Evolutionary conservation across 1,140 invertebrate genomes (phyloP), one percentile per base, ranked within the genome.

Genomic region (Drosophila triauraria): DNA sequence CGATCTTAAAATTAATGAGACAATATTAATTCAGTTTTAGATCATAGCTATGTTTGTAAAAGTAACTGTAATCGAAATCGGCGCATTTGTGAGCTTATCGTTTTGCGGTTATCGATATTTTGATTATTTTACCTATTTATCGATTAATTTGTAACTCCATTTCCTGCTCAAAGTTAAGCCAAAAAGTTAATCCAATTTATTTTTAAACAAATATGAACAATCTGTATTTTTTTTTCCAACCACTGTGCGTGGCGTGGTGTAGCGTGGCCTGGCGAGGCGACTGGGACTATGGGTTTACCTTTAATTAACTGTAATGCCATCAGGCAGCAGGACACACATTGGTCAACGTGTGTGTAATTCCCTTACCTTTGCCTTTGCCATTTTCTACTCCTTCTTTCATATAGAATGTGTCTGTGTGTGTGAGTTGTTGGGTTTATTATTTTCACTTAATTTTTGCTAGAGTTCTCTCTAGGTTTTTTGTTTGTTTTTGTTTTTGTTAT

Each of bases 371-470:
- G 3, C 17, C 46, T 2, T 7, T 27, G n/a, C n/a, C n/a, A n/a
- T n/a, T n/a, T 32, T 10, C 44, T 48, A 40, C 47, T n/a, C 47
- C 47, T 27, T 17, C 5, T 6, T 0, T n/a, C n/a, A 10, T 23
- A 10, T 32, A 20, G 10, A 50, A n/a, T 69, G 8, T 59, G 46
- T 42, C 23, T 63, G 35, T 48, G 20, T 64, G 40, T 80, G 44
- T 61, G 51, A 51, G 30, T 54, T 46, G 47, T 60, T 54, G 64
- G 68, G 84, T 88, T 87, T 88, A 87, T 87, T 87, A 87, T 88
- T 87, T 87, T 87, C 84, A 87, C 83, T 87, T 87, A 87, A 87
- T 88, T 87, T 87, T 82, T 78, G 84, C 83, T 68, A 35, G 72
- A 84, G 71, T 80, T 71, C 43, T 50, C 50, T 38, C 13, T 40